Percentiles rank a stretch among this genome's conserved stretches.
These are phyloP conservation scores for Dolichomitus sp. DNA, from an alignment of 2,888 invertebrate genomes.

Conservation along the genomic window DNA sequence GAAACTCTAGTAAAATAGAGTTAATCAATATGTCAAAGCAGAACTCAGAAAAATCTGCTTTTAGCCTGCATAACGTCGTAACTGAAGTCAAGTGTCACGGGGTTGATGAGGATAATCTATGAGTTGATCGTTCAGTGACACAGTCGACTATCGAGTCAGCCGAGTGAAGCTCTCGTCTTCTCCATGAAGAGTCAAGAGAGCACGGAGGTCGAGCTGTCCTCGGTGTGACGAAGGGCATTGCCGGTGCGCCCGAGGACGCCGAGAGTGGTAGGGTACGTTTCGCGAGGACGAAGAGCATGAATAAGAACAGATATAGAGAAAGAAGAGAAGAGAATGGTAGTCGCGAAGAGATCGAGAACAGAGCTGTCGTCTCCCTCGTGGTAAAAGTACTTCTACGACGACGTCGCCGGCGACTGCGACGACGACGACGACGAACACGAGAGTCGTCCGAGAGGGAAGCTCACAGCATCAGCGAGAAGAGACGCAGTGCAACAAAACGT, in stretches of 20 bases:
- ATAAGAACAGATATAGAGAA: slow-evolving; percentile 42
- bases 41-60: background rate
- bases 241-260: slow-evolving; percentile 59
- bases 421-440: slow-evolving; percentile 52
- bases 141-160: slow-evolving; percentile 24
- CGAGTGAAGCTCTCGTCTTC: slow-evolving; percentile 22
- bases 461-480: slow-evolving; percentile 49
- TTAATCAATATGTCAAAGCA: background rate
- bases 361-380: slow-evolving; percentile 35
- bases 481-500: slow-evolving; percentile 55
- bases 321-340: slow-evolving; percentile 46
- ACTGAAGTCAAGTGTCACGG: slow-evolving; percentile 30
- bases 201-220: slow-evolving; percentile 55
- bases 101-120: slow-evolving; percentile 1
- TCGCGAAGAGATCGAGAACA: slow-evolving; percentile 31
- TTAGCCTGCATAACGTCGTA: slow-evolving; percentile 30
- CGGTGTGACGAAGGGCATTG: slow-evolving; percentile 64
- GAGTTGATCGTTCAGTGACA: slow-evolving; percentile 27
- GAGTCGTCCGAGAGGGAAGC: slow-evolving; percentile 51
- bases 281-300: slow-evolving; percentile 6
- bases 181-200: slow-evolving; percentile 33
- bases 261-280: slow-evolving; percentile 42
- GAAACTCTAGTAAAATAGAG: slow-evolving; percentile 1
- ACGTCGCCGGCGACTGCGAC: slow-evolving; percentile 49
- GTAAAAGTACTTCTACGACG: slow-evolving; percentile 45